Base-by-base conservation (phyloP, 2,888 invertebrate genomes). In the Apoda limacodes region DNA sequence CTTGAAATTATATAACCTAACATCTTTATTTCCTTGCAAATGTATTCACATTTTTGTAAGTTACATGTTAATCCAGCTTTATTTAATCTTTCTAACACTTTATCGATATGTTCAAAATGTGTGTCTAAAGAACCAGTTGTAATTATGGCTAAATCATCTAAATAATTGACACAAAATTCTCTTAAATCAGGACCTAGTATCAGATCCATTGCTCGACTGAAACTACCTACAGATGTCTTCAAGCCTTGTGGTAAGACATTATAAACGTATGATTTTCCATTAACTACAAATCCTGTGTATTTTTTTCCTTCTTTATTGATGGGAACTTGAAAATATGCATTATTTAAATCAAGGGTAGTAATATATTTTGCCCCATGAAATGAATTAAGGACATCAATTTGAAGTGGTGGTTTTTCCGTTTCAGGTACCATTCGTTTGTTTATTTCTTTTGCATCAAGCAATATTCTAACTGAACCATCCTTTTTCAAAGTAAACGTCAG, bases 111-210 rank as follows among this genome's bases (percentile, higher is more conserved):
- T 5, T 39, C 32, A n/a, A 50, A 3, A 28, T 50, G 50, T 7
- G 37, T 12, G 1, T 34, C 14, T 2, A 43, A 13, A 5, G 10
- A 6, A 0, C 45, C 46, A 0, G 25, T 34, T 0, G 43, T 43
- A 6, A 45, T n/a, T n/a, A 48, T 41, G 0, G 43, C 46, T 2
- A 51, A 25, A 28, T 48, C 48, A 22, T 48, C 47, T 2, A 48
- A n/a, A n/a, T n/a, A n/a, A n/a, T n/a, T n/a, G n/a, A n/a, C n/a
- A n/a, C n/a, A n/a, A n/a, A n/a, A n/a, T 14, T 41, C 36, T 4
- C 38, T 28, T 1, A 47, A 45, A 13, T 46, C 42, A 5, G 24
- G 37, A 1, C 45, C 50, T 13, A 50, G 29, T 9, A 50, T 43
- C 1, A 15, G 5, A 15, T 50, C 48, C 47, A 52, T 50, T 0